These are phyloP conservation scores for Borostomias antarcticus DNA, from an alignment of 2,797 vertebrate genomes.

Conservation along the genomic window DNA sequence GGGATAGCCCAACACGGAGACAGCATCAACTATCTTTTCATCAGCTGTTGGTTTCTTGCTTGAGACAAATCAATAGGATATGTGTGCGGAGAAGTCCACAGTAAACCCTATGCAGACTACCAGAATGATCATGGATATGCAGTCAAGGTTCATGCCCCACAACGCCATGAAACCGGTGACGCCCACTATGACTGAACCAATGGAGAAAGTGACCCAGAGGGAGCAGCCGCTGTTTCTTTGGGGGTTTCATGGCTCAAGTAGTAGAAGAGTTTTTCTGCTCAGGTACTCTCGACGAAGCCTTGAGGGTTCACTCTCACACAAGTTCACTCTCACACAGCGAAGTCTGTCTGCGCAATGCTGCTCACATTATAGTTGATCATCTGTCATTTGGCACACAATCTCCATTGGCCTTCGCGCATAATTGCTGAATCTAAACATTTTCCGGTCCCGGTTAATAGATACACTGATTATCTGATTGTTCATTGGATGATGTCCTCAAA, in stretches of 20 bases:
- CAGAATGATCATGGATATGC: conserved; percentile 84
- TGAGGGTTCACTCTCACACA: no score
- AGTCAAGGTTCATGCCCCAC: conserved; percentile 80
- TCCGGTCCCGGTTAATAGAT: not conserved
- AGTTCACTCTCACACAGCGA: no score
- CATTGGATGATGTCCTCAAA: conserved; percentile 62
- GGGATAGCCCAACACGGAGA: conserved; percentile 77
- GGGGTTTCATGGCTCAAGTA: conserved; percentile 35
- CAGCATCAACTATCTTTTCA: conserved; percentile 66
- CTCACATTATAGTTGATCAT: not conserved
- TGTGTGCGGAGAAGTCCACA: conserved; percentile 84
- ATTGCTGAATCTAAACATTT: conserved; percentile 35
- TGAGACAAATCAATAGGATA: conserved; percentile 79
- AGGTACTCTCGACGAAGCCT: conserved; percentile 42
- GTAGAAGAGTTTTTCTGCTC: conserved; percentile 60
- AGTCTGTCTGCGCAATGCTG: not conserved
- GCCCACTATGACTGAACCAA: conserved; percentile 81
- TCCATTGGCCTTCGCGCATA: conserved; percentile 57
- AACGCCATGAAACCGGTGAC: conserved; percentile 76
- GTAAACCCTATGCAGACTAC: conserved; percentile 87
- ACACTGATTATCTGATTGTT: conserved; percentile 59
- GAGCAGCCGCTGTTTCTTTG: conserved; percentile 66
- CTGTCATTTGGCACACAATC: conserved; percentile 60
- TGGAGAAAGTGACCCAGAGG: conserved; percentile 82
- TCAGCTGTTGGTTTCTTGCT: conserved; percentile 63